phyloP scores from a whole-genome alignment of 2,797 vertebrate genomes.

The Rhadinocentrus ornatus region DNA sequence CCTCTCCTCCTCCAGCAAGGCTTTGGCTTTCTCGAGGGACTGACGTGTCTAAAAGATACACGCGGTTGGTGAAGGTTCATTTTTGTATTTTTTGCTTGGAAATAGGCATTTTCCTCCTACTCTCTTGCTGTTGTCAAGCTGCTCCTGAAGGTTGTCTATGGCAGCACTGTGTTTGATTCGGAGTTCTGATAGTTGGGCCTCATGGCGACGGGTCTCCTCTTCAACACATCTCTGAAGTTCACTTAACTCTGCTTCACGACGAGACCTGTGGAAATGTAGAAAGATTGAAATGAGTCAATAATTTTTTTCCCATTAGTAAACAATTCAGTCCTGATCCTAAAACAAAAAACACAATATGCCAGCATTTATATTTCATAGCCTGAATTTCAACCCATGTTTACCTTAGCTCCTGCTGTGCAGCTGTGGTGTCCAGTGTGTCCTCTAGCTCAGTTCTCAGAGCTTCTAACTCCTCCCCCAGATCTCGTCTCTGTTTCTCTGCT shows the following conservation, averaged over 20 bases:
- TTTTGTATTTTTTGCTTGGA: not conserved
- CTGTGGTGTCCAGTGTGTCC: constrained; percentile 92
- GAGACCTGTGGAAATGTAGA: constrained; percentile 70
- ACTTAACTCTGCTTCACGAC: constrained; percentile 82
- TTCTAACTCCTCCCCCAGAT: constrained; percentile 92
- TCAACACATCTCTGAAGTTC: constrained; percentile 85
- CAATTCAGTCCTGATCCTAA: constrained; percentile 13
- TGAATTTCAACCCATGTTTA: constrained; percentile 42
- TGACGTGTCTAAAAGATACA: constrained; percentile 77
- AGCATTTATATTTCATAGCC: not conserved
- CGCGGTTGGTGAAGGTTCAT: not conserved
- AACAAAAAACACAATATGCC: not conserved
- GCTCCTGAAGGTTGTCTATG: constrained; percentile 84
- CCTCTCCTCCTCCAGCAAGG: constrained; percentile 86
- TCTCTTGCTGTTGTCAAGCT: constrained; percentile 86
- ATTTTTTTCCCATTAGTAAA: not conserved
- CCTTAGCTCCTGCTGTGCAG: constrained; percentile 92
- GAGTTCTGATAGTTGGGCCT: constrained; percentile 83
- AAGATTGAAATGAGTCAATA: not conserved
- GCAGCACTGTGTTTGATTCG: constrained; percentile 82
- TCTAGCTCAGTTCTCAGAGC: constrained; percentile 91
- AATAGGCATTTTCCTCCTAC: constrained; percentile 58
- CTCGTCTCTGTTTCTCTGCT: constrained; percentile 90
- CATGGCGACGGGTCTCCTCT: constrained; percentile 84
- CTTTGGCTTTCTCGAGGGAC: constrained; percentile 88